A percentile compares a stretch with the other conserved stretches of the same genome.
Evolutionary conservation across 2,888 invertebrate species (phyloP).

Genomic region (Parnassius orleans): DNA sequence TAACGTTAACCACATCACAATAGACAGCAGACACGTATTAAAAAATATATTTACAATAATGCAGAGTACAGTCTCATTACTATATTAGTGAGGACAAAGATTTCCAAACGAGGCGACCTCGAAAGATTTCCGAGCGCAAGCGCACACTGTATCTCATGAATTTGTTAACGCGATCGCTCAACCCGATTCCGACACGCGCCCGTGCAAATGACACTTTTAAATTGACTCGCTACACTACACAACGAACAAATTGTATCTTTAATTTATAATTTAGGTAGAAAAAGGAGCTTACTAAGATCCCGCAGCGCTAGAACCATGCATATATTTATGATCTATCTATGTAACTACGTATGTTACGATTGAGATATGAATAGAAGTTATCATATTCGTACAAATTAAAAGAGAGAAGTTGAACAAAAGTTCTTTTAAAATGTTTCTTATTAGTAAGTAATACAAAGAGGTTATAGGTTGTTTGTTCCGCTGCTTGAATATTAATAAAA

Average conservation of each 20-base stretch:
- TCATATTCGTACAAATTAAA: too few relatives aligned
- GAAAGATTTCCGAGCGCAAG: constrained; percentile 11
- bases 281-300: not conserved
- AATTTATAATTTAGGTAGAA: not conserved
- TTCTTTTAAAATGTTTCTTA: too few relatives aligned
- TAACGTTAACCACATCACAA: not conserved
- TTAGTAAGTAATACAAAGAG: too few relatives aligned
- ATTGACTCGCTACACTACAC: constrained; percentile 2
- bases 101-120: constrained; percentile 8
- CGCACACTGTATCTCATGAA: constrained; percentile 14
- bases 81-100: constrained; percentile 4
- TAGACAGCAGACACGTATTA: not conserved
- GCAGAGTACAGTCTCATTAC: not conserved
- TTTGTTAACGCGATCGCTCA: constrained; percentile 18
- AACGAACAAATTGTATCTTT: constrained; percentile 8
- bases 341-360: too few relatives aligned
- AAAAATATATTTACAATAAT: not conserved
- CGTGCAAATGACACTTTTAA: constrained; percentile 12
- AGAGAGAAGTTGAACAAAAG: too few relatives aligned
- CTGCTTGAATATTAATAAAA: too few relatives aligned
- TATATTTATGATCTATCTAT: too few relatives aligned
- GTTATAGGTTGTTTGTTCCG: too few relatives aligned
- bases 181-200: constrained; percentile 7
- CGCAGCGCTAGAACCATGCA: too few relatives aligned
- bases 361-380: too few relatives aligned